Base-by-base conservation (phyloP, 2,797 vertebrate species). In the Euthynnus affinis region DNA sequence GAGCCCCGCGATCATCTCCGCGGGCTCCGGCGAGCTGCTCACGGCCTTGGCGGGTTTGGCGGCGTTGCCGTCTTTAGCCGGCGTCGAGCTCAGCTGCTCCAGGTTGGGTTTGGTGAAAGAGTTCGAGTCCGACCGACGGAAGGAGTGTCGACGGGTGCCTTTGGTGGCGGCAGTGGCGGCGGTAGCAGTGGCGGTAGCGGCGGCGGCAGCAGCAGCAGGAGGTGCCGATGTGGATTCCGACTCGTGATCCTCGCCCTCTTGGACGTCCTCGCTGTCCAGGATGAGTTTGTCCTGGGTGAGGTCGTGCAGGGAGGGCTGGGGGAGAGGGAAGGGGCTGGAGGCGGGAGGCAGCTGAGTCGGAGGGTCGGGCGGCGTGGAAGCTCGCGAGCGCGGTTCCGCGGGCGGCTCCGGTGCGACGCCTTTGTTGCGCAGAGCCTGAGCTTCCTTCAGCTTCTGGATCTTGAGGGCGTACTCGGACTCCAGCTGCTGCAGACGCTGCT, bases 281-380 rank as follows among this genome's bases (percentile, higher is more conserved):
- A 94, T 94, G 59, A 99, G 93, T 84, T 98, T 99, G 92, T 99
- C 98, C 94, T 99, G 98, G 0, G 98, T 98, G 61, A 99, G 96
- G 93, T 99, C 98, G 48, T 98, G 98, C 74, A 98, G 94, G 0
- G 98, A 99, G 9, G 98, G 98, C 74, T 99, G 98, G 40, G 98
- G 96, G 62, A 97, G 89, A 1, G 94, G 76, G 92, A 96, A 96
- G 55, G 96, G 92, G 72, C 76, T 34, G 32, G 86, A 22, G 51
- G 89, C 40, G 0, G 84, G 40, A 0, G 61, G 53, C 0, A 0
- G 90, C 93, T 22, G 96, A 93, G 10, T 20, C 93, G 91, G 91
- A 84, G 94, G 80, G 89, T 93, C 40, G 25, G 86, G 93, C 84
- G 96, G 87, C 89, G 94, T 73, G 87, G 91, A 23, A 2, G 82